A percentile compares a stretch with the other conserved stretches of the same genome.
These are phyloP conservation scores for Scomber colias DNA, from an alignment of 2,113 vertebrate species.

Conservation along the genomic window DNA sequence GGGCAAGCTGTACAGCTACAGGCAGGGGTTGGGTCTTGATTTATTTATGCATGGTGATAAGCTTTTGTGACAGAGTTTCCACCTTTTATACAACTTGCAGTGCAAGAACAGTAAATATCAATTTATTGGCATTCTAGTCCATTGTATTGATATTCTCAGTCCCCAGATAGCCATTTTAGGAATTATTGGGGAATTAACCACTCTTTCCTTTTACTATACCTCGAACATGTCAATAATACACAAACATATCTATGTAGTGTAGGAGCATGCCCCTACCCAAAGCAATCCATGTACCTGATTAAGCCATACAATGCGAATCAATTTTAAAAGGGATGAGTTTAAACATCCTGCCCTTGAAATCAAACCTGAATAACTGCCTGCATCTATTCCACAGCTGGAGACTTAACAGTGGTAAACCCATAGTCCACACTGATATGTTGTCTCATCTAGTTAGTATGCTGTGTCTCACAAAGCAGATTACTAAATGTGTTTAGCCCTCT, in stretches of 20 bases:
- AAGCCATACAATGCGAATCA: neutral
- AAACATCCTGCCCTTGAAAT: constrained; percentile 42
- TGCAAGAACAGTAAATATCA: neutral
- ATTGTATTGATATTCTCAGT: constrained; percentile 3
- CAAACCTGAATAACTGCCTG: constrained; percentile 31
- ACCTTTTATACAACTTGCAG: neutral
- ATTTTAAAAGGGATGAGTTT: constrained; percentile 7
- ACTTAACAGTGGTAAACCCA: constrained; percentile 23
- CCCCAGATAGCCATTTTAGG: too few species aligned
- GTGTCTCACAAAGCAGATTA: constrained; percentile 46
- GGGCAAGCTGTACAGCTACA: too few species aligned
- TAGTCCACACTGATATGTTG: constrained; percentile 26
- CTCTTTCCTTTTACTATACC: too few species aligned
- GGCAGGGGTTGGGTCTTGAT: neutral
- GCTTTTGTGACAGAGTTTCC: neutral
- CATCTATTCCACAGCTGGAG: constrained; percentile 31
- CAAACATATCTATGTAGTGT: neutral
- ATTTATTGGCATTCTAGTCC: neutral
- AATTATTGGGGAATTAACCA: too few species aligned
- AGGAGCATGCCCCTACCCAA: too few species aligned
- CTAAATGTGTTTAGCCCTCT: constrained; percentile 27
- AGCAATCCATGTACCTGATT: neutral
- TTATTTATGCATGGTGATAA: neutral
- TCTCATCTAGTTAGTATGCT: constrained; percentile 53
- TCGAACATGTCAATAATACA: neutral